Base-by-base conservation (phyloP, 2,113 vertebrate genomes). In the Clarias magur region DNA sequence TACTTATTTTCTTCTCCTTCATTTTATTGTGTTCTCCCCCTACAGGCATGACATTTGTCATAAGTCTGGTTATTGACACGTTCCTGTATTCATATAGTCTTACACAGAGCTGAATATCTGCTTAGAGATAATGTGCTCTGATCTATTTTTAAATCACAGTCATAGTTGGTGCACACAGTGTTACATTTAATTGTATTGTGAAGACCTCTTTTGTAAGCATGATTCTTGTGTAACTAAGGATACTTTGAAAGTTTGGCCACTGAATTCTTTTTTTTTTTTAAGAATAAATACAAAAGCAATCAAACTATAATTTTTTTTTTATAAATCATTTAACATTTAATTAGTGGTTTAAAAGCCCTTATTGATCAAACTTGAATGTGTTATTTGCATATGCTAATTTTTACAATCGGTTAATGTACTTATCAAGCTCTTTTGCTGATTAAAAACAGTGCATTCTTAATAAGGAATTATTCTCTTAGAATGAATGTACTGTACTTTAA, bases 71-170 rank as follows among this genome's bases (percentile, higher is more conserved):
- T 48, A 88, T 75, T 80, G 53, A 80, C 78, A 12, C 23, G 56
- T 80, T 70, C 63, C 57, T 62, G 53, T 56, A 1, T 16, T 57
- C 6, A 78, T 85, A 82, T 83, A 86, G 70, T 79, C 75, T 68
- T 79, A 2, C 70, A 54, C 63, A 21, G 63, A 83, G 63, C 75
- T 76, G 82, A 68, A 85, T 85, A 87, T 85, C 83, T 85, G 82
- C 83, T 83, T 73, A 60, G 85, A 87, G 76, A 34, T 87, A 15
- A 73, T 81, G 7, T 65, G 48, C 17, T 75, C 54, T 30, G 63
- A 76, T 70, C 82, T 87, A 82, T 89, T 89, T 89, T 87, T 82
- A 63, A 89, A 65, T n/a, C 68, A 57, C 67, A 86, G 56, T 38
- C 82, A 83, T 27, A 72, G 11, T 27, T 30, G 21, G 79, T 60